Conservation (phyloP, 2,113 vertebrate species). For the Silurus glanis region DNA sequence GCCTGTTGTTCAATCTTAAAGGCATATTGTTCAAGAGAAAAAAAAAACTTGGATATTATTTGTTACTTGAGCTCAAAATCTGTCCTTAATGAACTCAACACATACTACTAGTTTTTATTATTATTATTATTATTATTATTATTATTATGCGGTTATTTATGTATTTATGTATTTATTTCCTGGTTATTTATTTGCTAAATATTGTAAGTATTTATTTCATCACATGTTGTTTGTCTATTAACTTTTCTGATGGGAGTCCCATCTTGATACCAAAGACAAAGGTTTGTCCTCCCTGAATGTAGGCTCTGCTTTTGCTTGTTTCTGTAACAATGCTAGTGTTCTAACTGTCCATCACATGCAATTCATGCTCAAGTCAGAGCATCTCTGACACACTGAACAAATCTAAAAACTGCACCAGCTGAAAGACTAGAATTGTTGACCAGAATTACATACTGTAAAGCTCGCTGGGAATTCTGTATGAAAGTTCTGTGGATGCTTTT, state of each 20-base stretch:
- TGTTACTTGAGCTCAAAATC: constrained; percentile 34
- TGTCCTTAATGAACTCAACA: background rate
- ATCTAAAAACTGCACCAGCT: constrained; percentile 24
- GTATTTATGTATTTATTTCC: constrained; percentile 75
- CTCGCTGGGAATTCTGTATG: background rate
- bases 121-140: constrained; percentile 25
- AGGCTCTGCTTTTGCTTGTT: constrained; percentile 58
- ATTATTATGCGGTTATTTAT: constrained; percentile 45
- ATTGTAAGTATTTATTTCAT: constrained; percentile 79
- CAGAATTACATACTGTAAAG: constrained; percentile 11
- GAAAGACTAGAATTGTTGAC: background rate
- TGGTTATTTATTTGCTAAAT: constrained; percentile 70
- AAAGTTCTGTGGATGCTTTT: constrained; percentile 14
- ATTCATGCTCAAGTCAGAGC: constrained; percentile 39
- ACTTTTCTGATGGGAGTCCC: constrained; percentile 77
- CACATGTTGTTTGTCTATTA: constrained; percentile 73
- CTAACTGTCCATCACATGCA: constrained; percentile 23
- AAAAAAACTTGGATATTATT: constrained; percentile 15
- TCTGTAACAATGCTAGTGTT: constrained; percentile 35
- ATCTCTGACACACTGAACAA: constrained; percentile 37
- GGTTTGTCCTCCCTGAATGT: constrained; percentile 79
- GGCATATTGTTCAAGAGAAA: constrained; percentile 25
- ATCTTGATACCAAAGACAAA: constrained; percentile 81
- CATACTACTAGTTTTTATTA: constrained; percentile 5
- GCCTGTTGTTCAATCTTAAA: constrained; percentile 51